phyloP scores from a whole-genome alignment of 2,888 invertebrate genomes.

The Melieria picta region DNA sequence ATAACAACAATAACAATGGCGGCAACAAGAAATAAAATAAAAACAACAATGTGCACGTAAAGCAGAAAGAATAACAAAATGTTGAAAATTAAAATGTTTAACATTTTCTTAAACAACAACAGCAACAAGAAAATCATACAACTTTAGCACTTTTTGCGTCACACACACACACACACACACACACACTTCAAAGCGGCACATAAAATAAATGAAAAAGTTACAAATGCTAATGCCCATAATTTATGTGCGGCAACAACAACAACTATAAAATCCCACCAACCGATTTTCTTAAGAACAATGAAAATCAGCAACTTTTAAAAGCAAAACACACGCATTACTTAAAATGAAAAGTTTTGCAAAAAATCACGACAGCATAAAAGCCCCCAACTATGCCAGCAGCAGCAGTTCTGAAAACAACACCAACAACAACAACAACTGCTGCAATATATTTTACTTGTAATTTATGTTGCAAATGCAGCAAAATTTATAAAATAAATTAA shows the following conservation, averaged over 20 bases:
- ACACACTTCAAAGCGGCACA: constrained; percentile 20
- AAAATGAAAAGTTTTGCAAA: no score
- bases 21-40: neutral
- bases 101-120: constrained; percentile 2
- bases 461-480: constrained; percentile 35
- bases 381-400: no score
- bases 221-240: constrained; percentile 20
- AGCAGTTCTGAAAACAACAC: neutral
- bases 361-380: no score
- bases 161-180: constrained; percentile 19
- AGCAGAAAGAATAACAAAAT: constrained; percentile 3
- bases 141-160: neutral
- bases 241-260: neutral
- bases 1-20: neutral
- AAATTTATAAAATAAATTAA: constrained; percentile 36
- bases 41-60: neutral
- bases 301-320: no score
- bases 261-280: neutral
- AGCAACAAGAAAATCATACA: no score
- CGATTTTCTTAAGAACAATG: no score
- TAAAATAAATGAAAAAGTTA: constrained; percentile 30
- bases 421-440: constrained; percentile 10
- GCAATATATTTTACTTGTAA: constrained; percentile 23
- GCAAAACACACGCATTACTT: no score
- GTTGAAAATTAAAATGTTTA: constrained; percentile 27